phyloP scores from a whole-genome alignment of 2,888 invertebrate species.

The Brachyopa scutellaris region DNA sequence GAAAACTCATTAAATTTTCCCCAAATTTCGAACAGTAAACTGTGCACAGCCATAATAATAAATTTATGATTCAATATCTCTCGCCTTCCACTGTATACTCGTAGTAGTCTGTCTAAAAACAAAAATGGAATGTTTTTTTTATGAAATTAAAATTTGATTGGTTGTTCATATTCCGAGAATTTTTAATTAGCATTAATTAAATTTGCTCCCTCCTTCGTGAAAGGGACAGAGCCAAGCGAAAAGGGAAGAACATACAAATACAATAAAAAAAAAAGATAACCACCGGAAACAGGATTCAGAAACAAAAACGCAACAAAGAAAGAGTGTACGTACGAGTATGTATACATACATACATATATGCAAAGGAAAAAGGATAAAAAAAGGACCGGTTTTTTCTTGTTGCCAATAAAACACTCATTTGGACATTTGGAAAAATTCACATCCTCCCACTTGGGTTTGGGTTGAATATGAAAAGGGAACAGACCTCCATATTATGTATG shows the following conservation, averaged over 20 bases:
- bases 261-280: constrained; percentile 25
- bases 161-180: constrained; percentile 67
- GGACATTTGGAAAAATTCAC: constrained; percentile 71
- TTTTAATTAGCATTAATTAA: constrained; percentile 72
- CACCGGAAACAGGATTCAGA: constrained; percentile 43
- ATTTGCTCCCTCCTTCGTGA: constrained; percentile 24
- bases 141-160: constrained; percentile 64
- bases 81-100: background rate
- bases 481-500: background rate
- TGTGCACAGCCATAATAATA: constrained; percentile 24
- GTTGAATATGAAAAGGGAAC: no score
- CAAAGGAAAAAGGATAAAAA: background rate
- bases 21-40: constrained; percentile 36
- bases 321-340: constrained; percentile 14
- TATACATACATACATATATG: constrained; percentile 23
- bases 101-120: background rate
- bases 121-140: constrained; percentile 6
- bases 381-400: constrained; percentile 50
- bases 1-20: constrained; percentile 39
- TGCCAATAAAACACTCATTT: constrained; percentile 72
- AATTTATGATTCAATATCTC: constrained; percentile 46
- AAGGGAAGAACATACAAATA: background rate
- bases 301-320: constrained; percentile 46
- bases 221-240: background rate
- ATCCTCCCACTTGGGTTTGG: constrained; percentile 49